Evolutionary conservation across 2,888 invertebrate species (phyloP).

Genomic region (Drosophila merina): DNA sequence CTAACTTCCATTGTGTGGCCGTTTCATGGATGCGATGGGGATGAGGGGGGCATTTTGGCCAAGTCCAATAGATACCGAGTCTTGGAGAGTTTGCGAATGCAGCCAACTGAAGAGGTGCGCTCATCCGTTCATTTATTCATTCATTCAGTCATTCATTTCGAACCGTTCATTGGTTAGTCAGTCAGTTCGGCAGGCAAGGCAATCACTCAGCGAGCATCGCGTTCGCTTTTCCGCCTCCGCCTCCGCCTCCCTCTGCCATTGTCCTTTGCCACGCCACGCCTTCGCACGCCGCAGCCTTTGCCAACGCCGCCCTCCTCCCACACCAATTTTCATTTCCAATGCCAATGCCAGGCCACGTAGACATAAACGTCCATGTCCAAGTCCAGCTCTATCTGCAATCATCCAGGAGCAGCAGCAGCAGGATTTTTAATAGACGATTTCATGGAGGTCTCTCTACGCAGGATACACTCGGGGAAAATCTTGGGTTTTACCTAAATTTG

Average conservation of each 20-base stretch:
- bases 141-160: constrained; percentile 77
- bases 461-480: background rate
- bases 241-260: constrained; percentile 4
- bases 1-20: constrained; percentile 70
- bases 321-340: constrained; percentile 36
- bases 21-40: constrained; percentile 33
- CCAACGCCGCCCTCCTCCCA: background rate
- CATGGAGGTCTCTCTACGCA: constrained; percentile 42
- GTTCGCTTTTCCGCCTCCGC: constrained; percentile 4
- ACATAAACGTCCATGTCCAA: constrained; percentile 23
- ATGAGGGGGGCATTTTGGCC: constrained; percentile 35
- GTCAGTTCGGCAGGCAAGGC: constrained; percentile 69
- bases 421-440: constrained; percentile 63
- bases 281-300: background rate
- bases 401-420: constrained; percentile 41
- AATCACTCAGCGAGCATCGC: constrained; percentile 64
- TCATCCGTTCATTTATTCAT: constrained; percentile 79
- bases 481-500: background rate
- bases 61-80: constrained; percentile 65
- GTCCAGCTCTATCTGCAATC: constrained; percentile 41
- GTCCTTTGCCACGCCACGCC: constrained; percentile 2
- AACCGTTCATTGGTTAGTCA: constrained; percentile 76
- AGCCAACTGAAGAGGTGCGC: constrained; percentile 74
- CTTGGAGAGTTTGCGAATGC: constrained; percentile 70
- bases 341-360: constrained; percentile 47